Evolutionary conservation across 2,888 invertebrate species (phyloP), one percentile per base, ranked within the genome.

Genomic region (Eilema griseolum): DNA sequence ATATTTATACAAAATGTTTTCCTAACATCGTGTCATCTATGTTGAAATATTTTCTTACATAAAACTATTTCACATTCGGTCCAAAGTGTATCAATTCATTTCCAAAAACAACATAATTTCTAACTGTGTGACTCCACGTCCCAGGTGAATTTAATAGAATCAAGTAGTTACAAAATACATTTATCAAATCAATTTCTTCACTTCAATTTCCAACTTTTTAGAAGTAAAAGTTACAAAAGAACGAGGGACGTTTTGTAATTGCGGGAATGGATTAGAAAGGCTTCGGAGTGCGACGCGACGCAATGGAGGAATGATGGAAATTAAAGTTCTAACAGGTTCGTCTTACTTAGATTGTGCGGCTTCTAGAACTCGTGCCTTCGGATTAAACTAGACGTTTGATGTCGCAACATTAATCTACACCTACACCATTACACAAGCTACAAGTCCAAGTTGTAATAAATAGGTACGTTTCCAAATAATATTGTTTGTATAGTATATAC

Each of bases 301-400:
- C 85, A 85, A 84, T 86, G 85, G 79, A 85, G 85, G 86, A 90
- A 91, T 89, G 91, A 91, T 90, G 87, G 90, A 89, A 90, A 91
- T 86, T 87, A 89, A 90, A 91, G 86, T 90, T 92, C 88, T 87
- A 90, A 90, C 89, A 86, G 88, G 84, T 85, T 84, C 88, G 88
- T 86, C 88, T 92, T 92, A 90, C 89, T 92, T 88, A 90, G 89
- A 92, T 52, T 52, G 20, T 52, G 52, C 82, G 89, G 90, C 88
- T 89, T 87, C 85, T 87, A 86, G 87, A 86, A 87, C 89, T 90
- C 87, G 20, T 46, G 20, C 7, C 46, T 52, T 86, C 84, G 85
- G 90, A 92, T 93, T 93, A 92, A 89, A 89, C 88, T 87, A 89
- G 91, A 91, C 90, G 88, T 89, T 89, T 85, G 84, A 71, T 86